These are phyloP conservation scores for Hyposmocoma kahamanoa DNA, from an alignment of 1,140 invertebrate genomes.

Conservation along the genomic window DNA sequence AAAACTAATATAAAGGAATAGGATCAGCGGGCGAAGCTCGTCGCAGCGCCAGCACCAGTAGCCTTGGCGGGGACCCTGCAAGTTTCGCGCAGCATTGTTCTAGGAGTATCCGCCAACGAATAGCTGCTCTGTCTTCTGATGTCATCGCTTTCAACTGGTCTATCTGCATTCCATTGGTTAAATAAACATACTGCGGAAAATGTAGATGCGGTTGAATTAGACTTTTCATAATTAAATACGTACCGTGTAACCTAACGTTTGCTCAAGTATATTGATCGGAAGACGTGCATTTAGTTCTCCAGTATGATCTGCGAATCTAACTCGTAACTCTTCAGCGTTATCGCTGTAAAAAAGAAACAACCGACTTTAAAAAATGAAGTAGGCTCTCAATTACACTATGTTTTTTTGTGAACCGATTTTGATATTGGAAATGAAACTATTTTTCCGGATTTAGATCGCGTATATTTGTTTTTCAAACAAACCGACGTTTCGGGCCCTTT, in stretches of 20 bases:
- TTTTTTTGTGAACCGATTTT: too few species aligned
- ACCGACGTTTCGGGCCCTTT: too few species aligned
- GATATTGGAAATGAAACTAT: too few species aligned
- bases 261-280: slow-evolving; percentile 42
- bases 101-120: slow-evolving; percentile 45
- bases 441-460: too few species aligned
- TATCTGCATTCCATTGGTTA: too few species aligned
- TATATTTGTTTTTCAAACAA: too few species aligned
- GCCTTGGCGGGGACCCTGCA: slow-evolving; percentile 37
- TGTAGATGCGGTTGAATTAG: too few species aligned
- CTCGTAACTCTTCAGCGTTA: slow-evolving; percentile 38
- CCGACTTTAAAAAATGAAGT: too few species aligned
- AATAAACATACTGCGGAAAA: too few species aligned
- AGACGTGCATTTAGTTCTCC: slow-evolving; percentile 49
- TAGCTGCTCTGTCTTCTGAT: slow-evolving; percentile 29
- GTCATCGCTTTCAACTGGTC: slow-evolving; percentile 38
- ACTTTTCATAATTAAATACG: slow-evolving; percentile 9
- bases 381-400: too few species aligned
- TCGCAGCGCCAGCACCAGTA: slow-evolving; percentile 41
- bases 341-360: not conserved
- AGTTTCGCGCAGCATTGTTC: slow-evolving; percentile 49
- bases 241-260: slow-evolving; percentile 43
- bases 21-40: slow-evolving; percentile 48
- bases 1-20: slow-evolving; percentile 51
- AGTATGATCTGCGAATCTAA: slow-evolving; percentile 54